phyloP scores from a whole-genome alignment of 2,888 invertebrate genomes.

The Chromoteleia sp. region DNA sequence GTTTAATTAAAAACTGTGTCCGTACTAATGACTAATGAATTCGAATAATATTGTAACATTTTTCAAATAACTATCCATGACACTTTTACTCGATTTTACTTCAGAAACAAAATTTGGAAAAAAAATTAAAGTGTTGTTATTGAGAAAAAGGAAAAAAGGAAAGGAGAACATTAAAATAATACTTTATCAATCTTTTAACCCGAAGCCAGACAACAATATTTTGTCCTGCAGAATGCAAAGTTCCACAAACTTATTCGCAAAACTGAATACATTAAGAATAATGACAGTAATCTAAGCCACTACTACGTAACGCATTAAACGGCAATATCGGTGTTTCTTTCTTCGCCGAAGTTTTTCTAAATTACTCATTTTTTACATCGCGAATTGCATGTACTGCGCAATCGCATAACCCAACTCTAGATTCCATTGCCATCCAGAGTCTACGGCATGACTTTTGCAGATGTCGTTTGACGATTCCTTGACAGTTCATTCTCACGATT shows the following conservation, averaged over 20 bases:
- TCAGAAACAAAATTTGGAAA: too few relatives aligned
- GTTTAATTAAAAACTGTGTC: too few relatives aligned
- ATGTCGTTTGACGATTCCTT: slow-evolving; percentile 64
- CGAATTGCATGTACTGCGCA: slow-evolving; percentile 53
- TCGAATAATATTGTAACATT: too few relatives aligned
- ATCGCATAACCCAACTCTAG: slow-evolving; percentile 53
- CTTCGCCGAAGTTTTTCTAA: slow-evolving; percentile 34
- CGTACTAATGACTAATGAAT: too few relatives aligned
- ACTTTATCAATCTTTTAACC: too few relatives aligned
- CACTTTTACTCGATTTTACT: too few relatives aligned
- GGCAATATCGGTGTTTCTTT: slow-evolving; percentile 23
- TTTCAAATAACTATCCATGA: too few relatives aligned
- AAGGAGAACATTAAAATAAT: too few relatives aligned
- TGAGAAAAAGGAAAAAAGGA: too few relatives aligned
- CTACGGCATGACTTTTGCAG: slow-evolving; percentile 67
- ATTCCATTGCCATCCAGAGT: slow-evolving; percentile 58
- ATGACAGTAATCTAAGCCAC: not conserved
- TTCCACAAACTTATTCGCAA: slow-evolving; percentile 1
- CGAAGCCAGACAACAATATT: too few relatives aligned
- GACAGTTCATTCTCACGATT: slow-evolving; percentile 70
- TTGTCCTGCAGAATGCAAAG: too few relatives aligned
- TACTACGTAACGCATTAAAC: slow-evolving; percentile 14
- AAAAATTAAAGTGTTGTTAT: too few relatives aligned
- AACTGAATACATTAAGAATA: slow-evolving; percentile 10
- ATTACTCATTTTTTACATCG: slow-evolving; percentile 24